phyloP scores from a whole-genome alignment of 1,140 invertebrate genomes.

The Euwallacea similis region DNA sequence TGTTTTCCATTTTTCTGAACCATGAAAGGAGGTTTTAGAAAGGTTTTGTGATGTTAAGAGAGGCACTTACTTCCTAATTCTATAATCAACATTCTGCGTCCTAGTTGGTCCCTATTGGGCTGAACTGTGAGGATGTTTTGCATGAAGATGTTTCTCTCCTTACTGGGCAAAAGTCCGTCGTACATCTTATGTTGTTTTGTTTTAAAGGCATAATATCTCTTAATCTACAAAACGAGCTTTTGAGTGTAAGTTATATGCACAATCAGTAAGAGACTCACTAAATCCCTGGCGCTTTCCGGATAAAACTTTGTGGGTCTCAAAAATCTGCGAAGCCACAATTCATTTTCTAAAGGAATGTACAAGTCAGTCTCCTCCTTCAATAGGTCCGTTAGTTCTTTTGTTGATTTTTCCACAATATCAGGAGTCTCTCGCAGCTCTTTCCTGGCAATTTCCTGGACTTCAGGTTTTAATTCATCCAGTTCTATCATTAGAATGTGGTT shows the following conservation, averaged over 20 bases:
- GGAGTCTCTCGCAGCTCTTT: constrained; percentile 73
- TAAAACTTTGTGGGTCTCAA: constrained; percentile 80
- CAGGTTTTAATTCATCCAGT: constrained; percentile 61
- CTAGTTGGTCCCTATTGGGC: constrained; percentile 73
- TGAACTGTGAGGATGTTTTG: constrained; percentile 76
- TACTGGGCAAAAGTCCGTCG: constrained; percentile 67
- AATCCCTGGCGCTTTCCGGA: constrained; percentile 70
- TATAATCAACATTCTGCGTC: constrained; percentile 71
- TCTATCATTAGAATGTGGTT: constrained; percentile 71
- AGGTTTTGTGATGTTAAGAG: background rate
- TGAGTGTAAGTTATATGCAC: background rate
- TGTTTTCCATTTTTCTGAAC: constrained; percentile 79
- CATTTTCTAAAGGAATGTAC: constrained; percentile 68
- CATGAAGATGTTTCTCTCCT: constrained; percentile 74
- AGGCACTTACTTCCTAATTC: constrained; percentile 73
- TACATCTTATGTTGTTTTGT: constrained; percentile 74
- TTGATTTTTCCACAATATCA: constrained; percentile 64
- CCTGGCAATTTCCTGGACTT: constrained; percentile 69
- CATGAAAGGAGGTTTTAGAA: background rate
- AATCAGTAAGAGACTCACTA: constrained; percentile 59
- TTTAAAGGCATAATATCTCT: constrained; percentile 79
- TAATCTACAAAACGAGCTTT: constrained; percentile 60
- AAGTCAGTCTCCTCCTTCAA: constrained; percentile 72
- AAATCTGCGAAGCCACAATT: constrained; percentile 74
- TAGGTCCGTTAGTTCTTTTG: constrained; percentile 64